Evolutionary conservation across 2,113 vertebrate genomes (phyloP).

Genomic region (Cercopithecus mona): DNA sequence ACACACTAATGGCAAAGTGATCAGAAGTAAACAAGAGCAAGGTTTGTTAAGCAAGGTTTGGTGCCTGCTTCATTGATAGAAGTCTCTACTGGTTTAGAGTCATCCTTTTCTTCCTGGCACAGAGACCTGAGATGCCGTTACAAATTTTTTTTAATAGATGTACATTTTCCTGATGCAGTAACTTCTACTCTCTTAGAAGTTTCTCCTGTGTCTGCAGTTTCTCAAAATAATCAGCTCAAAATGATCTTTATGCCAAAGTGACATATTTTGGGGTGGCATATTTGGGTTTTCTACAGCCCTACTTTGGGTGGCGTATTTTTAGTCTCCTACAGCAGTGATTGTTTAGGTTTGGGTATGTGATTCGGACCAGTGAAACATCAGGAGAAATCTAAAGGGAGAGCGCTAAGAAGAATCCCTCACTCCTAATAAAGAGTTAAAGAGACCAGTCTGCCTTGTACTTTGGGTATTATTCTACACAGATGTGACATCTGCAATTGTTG

Average conservation of each 20-base stretch:
- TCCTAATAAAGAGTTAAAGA: neutral
- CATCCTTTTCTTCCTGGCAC: no score
- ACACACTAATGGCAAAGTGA: neutral
- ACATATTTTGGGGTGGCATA: no score
- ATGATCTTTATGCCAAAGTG: no score
- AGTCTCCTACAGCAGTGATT: neutral
- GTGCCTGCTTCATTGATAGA: neutral
- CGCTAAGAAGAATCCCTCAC: neutral
- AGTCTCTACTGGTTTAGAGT: no score
- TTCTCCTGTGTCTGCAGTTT: no score
- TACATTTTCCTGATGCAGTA: no score
- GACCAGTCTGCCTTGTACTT: neutral
- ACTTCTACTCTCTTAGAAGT: no score
- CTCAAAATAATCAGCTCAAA: no score
- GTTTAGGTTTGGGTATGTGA: neutral
- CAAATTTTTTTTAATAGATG: no score
- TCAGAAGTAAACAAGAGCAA: neutral
- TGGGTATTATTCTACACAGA: neutral
- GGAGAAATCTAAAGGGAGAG: neutral
- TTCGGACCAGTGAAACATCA: neutral
- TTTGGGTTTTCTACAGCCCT: no score
- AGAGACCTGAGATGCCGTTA: no score
- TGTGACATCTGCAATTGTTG: neutral
- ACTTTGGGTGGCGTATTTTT: neutral
- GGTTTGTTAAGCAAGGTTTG: neutral